Base-by-base conservation (phyloP, 2,888 invertebrate genomes). In the Unio pictorum region DNA sequence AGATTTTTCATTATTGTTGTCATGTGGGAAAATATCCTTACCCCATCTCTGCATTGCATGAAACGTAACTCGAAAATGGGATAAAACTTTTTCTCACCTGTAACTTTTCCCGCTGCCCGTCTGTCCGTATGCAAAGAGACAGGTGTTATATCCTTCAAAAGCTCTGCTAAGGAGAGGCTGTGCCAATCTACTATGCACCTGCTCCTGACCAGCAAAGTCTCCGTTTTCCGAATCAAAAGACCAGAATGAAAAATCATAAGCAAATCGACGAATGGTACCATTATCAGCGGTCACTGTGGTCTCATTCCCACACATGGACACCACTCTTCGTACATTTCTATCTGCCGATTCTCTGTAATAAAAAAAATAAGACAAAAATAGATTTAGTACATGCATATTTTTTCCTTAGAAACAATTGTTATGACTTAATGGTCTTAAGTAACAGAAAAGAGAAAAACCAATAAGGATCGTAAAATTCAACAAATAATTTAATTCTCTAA, bases 71-170 rank as follows among this genome's bases (percentile, higher is more conserved):
- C 3, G 45, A 45, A 45, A 45, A 45, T 45, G 23, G 23, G 45
- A 45, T 45, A 23, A 3, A 65, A 55, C 2, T n/a, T 7, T 54
- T 20, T 67, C 79, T 61, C 75, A 91, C 91, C 91, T 94, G 89
- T 94, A 94, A 84, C 94, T 95, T 89, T 95, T 95, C 0, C 95
- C 95, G 60, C 94, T 95, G 0, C 95, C 95, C 0, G 95, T 95
- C 90, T 95, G 95, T 0, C 95, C 95, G 86, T 95, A 95, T 6
- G 95, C 95, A 89, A 95, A 94, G 18, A 95, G 91, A 82, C 95
- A 95, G 0, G 94, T 94, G 87, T 95, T 95, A 87, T 95, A 95
- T 0, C 95, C 95, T 78, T 94, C 93, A 80, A 95, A 94, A 0
- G 94, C 94, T 83, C 93, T 93, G 62, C 93, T 93, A 20, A 95